phyloP scores from a whole-genome alignment of 2,888 invertebrate genomes.

The Ditula angustiorana region DNA sequence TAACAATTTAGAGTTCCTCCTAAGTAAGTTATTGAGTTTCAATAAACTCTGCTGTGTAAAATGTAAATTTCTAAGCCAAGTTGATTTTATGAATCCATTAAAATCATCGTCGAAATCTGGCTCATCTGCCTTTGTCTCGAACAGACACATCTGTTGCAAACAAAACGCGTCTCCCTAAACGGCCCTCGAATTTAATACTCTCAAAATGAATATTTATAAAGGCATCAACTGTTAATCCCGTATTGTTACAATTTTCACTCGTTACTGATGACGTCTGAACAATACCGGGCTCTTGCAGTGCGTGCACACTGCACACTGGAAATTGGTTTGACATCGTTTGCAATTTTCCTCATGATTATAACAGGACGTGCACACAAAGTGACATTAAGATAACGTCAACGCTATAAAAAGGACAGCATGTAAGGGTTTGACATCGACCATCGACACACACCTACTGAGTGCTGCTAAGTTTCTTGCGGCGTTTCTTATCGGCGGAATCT shows the following conservation, averaged over 20 bases:
- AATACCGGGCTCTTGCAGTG: conserved; percentile 70
- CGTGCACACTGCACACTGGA: conserved; percentile 55
- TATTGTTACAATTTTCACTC: conserved; percentile 80
- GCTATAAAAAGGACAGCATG: too few species aligned
- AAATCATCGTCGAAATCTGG: conserved; percentile 44
- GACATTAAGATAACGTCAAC: too few species aligned
- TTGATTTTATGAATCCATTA: conserved; percentile 28
- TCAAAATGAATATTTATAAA: conserved; percentile 84
- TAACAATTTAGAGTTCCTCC: too few species aligned
- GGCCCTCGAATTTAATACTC: conserved; percentile 71
- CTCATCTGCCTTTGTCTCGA: conserved; percentile 46
- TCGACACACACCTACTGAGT: too few species aligned
- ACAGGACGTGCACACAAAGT: too few species aligned
- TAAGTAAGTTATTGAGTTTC: neutral
- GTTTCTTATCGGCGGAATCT: too few species aligned
- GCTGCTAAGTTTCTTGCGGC: too few species aligned
- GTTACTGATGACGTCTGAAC: conserved; percentile 80
- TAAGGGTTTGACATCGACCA: too few species aligned
- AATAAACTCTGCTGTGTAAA: conserved; percentile 14
- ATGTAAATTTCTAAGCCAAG: conserved; percentile 26
- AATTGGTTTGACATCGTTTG: too few species aligned
- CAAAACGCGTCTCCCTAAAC: conserved; percentile 67
- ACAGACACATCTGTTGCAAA: conserved; percentile 76
- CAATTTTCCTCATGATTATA: too few species aligned
- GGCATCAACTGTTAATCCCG: conserved; percentile 81